These are phyloP conservation scores for Picus viridis DNA, from an alignment of 2,797 vertebrate genomes.

Conservation along the genomic window DNA sequence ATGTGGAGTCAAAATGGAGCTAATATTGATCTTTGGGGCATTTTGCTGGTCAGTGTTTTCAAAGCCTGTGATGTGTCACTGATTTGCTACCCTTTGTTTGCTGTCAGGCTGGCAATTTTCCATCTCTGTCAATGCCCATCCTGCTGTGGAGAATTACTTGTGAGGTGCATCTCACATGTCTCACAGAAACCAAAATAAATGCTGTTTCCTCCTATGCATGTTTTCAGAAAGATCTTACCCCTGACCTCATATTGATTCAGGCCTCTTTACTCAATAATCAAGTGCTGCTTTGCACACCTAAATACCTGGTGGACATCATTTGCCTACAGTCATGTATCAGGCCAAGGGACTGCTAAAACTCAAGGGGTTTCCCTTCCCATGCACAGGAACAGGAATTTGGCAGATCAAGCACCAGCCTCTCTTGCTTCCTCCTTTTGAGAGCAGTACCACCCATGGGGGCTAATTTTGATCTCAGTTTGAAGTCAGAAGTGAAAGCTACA, in stretches of 20 bases:
- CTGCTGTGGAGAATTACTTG: not conserved
- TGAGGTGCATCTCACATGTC: not conserved
- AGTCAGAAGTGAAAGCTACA: not conserved
- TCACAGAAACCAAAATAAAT: not conserved
- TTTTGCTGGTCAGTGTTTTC: not conserved
- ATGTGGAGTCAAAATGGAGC: not conserved
- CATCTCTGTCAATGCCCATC: not conserved
- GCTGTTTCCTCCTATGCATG: not conserved
- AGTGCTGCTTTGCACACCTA: not conserved
- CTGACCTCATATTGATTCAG: not conserved
- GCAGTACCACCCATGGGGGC: not conserved
- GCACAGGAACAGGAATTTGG: not conserved
- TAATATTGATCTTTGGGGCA: not conserved
- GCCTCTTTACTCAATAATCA: not conserved
- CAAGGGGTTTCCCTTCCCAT: not conserved
- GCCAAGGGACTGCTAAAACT: not conserved
- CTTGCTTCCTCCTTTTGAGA: not conserved
- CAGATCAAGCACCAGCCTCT: not conserved
- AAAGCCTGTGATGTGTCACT: not conserved
- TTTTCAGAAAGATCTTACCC: not conserved
- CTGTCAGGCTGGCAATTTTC: not conserved
- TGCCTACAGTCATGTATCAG: not conserved
- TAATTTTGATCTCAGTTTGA: not conserved
- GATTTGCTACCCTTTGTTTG: not conserved
- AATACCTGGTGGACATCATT: not conserved